Evolutionary conservation across 2,113 vertebrate species (phyloP), one percentile per base, ranked within the genome.

Genomic region (Vulpes lagopus): DNA sequence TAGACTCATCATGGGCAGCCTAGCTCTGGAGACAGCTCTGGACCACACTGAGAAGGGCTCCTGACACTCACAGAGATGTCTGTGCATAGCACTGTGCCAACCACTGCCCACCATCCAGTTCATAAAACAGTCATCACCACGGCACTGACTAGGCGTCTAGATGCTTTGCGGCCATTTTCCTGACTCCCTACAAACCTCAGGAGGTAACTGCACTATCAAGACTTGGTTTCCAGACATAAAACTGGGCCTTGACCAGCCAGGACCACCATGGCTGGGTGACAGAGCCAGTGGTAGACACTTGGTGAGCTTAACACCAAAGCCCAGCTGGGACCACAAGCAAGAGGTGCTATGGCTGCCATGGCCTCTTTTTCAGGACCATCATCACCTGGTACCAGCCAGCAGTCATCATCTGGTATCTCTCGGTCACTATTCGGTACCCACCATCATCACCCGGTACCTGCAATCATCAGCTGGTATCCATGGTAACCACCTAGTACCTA

Each of bases 91-190:
- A 17, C n/a, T 2, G 5, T 1, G 38, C 32, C 16, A 19, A 27
- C 49, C 49, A 9, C 30, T 9, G 67, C 43, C 30, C 6, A 0
- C 64, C 16, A 2, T 6, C 17, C 1, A 3, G 67, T 27, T 10
- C 3, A 2, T 8, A 11, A 14, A 30, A 8, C 25, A 22, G 11
- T 16, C 20, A 2, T 10, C 1, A 1, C 8, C 8, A 0, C 20
- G 19, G 32, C 2, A 1, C 19, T 2, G 20, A 11, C 19, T 35
- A 10, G 20, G 62, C 3, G 3, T 1, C 59, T 3, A 2, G 32
- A 11, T 10, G 59, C 16, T 27, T 32, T 2, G 1, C 14, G 3
- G n/a, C 32, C 15, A 0, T 25, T 57, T 35, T 14, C 23, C 23
- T 64, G 11, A 27, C 10, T 43, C 38, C 71, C 25, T 8, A 8